Evolutionary conservation across 2,797 vertebrate genomes (phyloP).

Genomic region (Sebastes hubbsi): DNA sequence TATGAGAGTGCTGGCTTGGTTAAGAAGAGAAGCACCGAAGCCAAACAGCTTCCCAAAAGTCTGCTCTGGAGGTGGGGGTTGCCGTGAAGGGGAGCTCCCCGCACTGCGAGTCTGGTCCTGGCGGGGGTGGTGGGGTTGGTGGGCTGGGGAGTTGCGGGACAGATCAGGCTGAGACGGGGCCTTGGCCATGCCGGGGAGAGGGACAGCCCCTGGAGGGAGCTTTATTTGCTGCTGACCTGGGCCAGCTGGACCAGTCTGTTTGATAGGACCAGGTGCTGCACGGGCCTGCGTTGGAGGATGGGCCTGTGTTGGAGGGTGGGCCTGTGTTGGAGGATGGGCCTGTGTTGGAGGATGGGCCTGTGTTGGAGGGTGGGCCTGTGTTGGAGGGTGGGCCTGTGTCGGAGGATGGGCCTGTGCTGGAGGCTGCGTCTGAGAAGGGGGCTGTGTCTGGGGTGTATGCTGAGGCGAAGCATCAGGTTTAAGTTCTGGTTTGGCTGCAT

Average conservation of each 20-base stretch:
- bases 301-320: constrained; percentile 26
- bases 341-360: constrained; percentile 56
- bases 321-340: constrained; percentile 25
- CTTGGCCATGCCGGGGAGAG: constrained; percentile 86
- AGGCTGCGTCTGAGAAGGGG: constrained; percentile 60
- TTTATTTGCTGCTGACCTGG: constrained; percentile 63
- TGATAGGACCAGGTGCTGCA: constrained; percentile 56
- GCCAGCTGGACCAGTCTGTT: constrained; percentile 65
- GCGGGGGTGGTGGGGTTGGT: constrained; percentile 78
- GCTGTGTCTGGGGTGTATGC: constrained; percentile 52
- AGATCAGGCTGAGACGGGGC: constrained; percentile 87
- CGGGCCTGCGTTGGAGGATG: constrained; percentile 42
- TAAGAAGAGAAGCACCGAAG: constrained; percentile 95
- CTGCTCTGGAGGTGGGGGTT: constrained; percentile 89
- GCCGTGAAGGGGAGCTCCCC: constrained; percentile 87
- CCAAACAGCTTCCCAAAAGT: constrained; percentile 96
- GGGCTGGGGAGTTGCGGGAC: constrained; percentile 84
- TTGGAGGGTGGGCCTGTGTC: not conserved
- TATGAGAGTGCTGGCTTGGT: constrained; percentile 97
- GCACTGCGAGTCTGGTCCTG: constrained; percentile 87
- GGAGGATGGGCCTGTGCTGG: constrained; percentile 47
- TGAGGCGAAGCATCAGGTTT: constrained; percentile 76
- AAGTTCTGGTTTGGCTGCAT: constrained; percentile 87
- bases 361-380: constrained; percentile 40
- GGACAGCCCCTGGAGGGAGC: constrained; percentile 77